Evolutionary conservation across 2,113 vertebrate genomes (phyloP).

Genomic region (Tychaedon coryphoeus): DNA sequence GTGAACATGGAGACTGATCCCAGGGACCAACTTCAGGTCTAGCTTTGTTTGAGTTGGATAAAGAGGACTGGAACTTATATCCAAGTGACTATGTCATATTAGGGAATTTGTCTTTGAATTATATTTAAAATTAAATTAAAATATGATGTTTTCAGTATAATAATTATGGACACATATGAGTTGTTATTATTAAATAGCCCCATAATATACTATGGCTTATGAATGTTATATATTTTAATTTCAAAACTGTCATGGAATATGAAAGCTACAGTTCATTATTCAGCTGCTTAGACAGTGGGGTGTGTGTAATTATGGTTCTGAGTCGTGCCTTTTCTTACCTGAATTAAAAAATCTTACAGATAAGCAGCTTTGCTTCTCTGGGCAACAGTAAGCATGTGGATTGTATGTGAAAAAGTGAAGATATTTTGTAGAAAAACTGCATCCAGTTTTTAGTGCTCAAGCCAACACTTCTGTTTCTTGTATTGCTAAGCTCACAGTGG

Average conservation of each 20-base stretch:
- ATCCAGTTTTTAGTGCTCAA: neutral
- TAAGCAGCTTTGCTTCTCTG: neutral
- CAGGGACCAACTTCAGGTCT: neutral
- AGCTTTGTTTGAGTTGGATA: neutral
- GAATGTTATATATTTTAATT: neutral
- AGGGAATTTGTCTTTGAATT: neutral
- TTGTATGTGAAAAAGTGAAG: neutral
- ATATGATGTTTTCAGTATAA: neutral
- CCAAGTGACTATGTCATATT: neutral
- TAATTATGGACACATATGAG: neutral
- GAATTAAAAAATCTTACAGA: neutral
- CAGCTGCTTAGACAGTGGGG: neutral
- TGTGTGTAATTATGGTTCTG: neutral
- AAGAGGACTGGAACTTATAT: neutral
- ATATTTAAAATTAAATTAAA: neutral
- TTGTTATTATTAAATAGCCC: conserved; percentile 5
- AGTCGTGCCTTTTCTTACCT: conserved; percentile 21
- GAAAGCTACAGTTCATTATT: neutral
- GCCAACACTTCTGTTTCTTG: neutral
- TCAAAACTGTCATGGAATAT: neutral
- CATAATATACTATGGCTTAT: neutral
- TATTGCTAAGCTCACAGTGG: neutral
- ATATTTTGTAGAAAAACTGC: neutral
- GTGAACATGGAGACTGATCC: neutral
- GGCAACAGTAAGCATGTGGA: neutral